phyloP scores from a whole-genome alignment of 1,140 invertebrate genomes.

The Calephelis virginiensis region DNA sequence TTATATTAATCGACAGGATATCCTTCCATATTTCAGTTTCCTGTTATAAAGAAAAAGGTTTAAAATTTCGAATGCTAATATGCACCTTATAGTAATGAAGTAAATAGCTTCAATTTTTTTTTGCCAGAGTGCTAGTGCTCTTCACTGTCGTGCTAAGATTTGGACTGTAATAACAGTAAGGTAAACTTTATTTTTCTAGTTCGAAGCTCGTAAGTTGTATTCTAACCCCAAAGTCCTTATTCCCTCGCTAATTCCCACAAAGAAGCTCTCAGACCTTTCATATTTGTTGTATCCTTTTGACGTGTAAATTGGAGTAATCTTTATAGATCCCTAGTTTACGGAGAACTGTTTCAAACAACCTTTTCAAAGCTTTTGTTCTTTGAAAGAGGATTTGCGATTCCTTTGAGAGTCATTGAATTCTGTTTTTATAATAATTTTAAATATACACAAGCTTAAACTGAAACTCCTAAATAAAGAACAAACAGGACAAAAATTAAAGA shows the following conservation, averaged over 20 bases:
- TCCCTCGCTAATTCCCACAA: slow-evolving; percentile 4
- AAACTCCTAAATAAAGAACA: too few relatives aligned
- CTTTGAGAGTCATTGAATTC: background rate
- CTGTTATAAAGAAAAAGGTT: too few relatives aligned
- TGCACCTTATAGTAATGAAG: too few relatives aligned
- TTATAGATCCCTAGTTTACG: background rate
- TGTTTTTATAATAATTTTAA: background rate
- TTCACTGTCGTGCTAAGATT: too few relatives aligned
- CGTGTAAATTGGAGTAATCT: slow-evolving; percentile 11
- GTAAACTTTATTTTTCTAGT: background rate
- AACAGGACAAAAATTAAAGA: too few relatives aligned
- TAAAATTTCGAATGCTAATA: too few relatives aligned
- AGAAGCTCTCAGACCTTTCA: slow-evolving; percentile 13
- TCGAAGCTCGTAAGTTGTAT: background rate
- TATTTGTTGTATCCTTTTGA: slow-evolving; percentile 9
- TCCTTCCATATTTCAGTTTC: too few relatives aligned
- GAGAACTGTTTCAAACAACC: background rate
- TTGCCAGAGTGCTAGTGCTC: too few relatives aligned
- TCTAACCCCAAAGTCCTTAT: slow-evolving; percentile 4
- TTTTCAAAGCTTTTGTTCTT: slow-evolving; percentile 6
- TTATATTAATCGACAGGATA: too few relatives aligned
- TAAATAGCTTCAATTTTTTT: too few relatives aligned
- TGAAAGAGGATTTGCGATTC: slow-evolving; percentile 1
- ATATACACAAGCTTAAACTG: too few relatives aligned
- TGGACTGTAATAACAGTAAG: too few relatives aligned